Conservation (phyloP, 2,888 invertebrate species). For the Temnothorax rugatulus region DNA sequence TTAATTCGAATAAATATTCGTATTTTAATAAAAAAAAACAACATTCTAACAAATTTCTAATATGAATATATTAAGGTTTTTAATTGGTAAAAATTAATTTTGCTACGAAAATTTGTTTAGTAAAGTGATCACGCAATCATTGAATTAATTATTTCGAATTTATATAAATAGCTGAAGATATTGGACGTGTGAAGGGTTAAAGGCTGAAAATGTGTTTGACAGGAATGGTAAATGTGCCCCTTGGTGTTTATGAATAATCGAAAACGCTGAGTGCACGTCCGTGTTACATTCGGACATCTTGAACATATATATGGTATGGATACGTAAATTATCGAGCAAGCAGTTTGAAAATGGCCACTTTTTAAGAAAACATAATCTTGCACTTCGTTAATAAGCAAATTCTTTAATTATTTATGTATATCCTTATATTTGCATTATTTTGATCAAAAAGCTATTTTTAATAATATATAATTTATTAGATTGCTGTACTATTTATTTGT, state of each 20-base stretch:
- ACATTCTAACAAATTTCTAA: background rate
- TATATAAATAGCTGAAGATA: background rate
- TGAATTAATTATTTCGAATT: conserved; percentile 4
- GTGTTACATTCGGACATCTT: conserved; percentile 66
- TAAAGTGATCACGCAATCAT: background rate
- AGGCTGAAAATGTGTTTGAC: conserved; percentile 47
- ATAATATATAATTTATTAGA: background rate
- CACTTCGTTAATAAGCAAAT: background rate
- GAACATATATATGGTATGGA: conserved; percentile 41
- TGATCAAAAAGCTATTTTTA: background rate
- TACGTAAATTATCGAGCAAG: conserved; percentile 51
- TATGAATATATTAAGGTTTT: background rate
- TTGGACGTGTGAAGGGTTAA: conserved; percentile 16
- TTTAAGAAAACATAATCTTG: background rate
- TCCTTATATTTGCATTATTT: background rate
- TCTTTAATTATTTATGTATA: background rate
- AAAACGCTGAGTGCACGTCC: conserved; percentile 75
- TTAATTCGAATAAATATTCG: background rate
- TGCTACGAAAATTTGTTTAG: background rate
- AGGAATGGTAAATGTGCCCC: conserved; percentile 66
- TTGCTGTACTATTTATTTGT: background rate
- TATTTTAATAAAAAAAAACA: background rate
- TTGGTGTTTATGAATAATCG: conserved; percentile 74
- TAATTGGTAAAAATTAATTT: background rate
- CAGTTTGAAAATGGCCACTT: conserved; percentile 1